These are phyloP conservation scores for Athalia rosae DNA, from an alignment of 2,888 invertebrate species.

Conservation along the genomic window DNA sequence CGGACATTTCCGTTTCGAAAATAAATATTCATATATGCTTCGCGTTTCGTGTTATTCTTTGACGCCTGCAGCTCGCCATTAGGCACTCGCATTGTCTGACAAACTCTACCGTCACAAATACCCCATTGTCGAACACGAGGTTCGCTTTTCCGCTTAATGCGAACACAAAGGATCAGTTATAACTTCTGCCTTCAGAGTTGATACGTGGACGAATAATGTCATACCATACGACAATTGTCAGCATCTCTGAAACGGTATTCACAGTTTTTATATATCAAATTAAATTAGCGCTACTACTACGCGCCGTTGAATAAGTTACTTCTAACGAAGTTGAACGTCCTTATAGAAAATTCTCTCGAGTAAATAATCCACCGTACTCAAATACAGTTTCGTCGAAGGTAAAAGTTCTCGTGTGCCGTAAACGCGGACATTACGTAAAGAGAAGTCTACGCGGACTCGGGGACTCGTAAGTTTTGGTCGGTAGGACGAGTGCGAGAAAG, in stretches of 20 bases:
- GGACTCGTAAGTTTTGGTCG: conserved; percentile 20
- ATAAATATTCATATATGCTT: background rate
- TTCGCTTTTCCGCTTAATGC: background rate
- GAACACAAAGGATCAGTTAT: background rate
- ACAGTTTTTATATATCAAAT: conserved; percentile 1
- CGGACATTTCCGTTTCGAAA: background rate
- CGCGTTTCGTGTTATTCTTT: background rate
- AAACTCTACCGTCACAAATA: background rate
- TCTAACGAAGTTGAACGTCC: conserved; percentile 4
- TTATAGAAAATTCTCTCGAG: background rate
- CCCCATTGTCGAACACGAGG: background rate
- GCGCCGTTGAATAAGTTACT: background rate
- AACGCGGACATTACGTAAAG: conserved; percentile 25
- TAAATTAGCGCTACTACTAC: background rate
- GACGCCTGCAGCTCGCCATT: background rate
- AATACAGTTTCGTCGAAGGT: conserved; percentile 28
- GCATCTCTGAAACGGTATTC: conserved; percentile 27
- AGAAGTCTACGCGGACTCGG: conserved; percentile 25
- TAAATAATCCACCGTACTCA: conserved; percentile 14
- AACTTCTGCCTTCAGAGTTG: background rate
- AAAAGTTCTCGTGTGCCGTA: conserved; percentile 14
- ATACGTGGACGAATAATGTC: background rate
- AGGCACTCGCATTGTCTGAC: conserved; percentile 10
- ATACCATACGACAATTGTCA: background rate
- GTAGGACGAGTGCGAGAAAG: conserved; percentile 47